Evolutionary conservation across 1,140 invertebrate species (phyloP).

Genomic region (Atta texana): DNA sequence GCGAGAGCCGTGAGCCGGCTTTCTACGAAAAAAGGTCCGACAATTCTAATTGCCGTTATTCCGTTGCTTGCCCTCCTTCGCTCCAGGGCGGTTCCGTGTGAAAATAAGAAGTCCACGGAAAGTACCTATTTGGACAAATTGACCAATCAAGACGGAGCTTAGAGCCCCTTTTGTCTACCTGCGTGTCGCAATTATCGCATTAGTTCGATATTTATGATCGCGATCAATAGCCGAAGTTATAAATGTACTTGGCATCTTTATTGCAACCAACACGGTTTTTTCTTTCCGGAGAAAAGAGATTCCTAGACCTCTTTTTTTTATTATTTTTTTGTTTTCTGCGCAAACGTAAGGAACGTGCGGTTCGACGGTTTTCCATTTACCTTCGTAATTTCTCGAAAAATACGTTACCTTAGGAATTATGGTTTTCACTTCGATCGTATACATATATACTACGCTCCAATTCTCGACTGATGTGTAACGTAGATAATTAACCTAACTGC

Average conservation of each 20-base stretch:
- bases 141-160: conserved; percentile 70
- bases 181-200: conserved; percentile 73
- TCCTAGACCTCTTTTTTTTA: background rate
- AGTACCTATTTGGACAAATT: conserved; percentile 74
- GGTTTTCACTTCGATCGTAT: background rate
- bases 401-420: background rate
- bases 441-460: background rate
- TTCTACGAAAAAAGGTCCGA: conserved; percentile 71
- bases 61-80: conserved; percentile 44
- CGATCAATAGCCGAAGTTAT: conserved; percentile 5
- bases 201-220: conserved; percentile 73
- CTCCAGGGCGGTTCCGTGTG: conserved; percentile 54
- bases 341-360: background rate
- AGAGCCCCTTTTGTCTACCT: conserved; percentile 45
- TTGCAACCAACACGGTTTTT: conserved; percentile 8
- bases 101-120: conserved; percentile 55
- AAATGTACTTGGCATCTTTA: conserved; percentile 54
- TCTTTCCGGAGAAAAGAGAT: background rate
- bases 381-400: background rate
- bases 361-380: background rate
- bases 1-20: conserved; percentile 2
- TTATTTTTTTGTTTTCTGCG: background rate
- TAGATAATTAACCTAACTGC: conserved; percentile 36
- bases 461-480: conserved; percentile 17
- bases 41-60: conserved; percentile 81